Evolutionary conservation across 2,888 invertebrate species (phyloP).

Genomic region (Drosophila nr. fundita): DNA sequence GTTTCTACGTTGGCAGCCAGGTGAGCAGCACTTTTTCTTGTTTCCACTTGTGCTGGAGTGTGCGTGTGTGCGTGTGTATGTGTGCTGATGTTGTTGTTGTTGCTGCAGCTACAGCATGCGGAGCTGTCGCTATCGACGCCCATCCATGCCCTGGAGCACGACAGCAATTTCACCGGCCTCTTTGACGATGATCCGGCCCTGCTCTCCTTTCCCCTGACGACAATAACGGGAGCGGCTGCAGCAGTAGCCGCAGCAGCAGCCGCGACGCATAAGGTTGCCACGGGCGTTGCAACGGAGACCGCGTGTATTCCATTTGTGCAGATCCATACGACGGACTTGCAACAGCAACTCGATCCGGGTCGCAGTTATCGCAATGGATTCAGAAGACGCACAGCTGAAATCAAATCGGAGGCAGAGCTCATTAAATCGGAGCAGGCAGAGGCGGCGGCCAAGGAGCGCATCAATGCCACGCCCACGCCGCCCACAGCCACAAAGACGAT

Average conservation of each 20-base stretch:
- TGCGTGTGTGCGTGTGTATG: neutral
- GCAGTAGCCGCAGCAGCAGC: conserved; percentile 7
- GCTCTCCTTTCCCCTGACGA: conserved; percentile 26
- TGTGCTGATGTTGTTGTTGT: conserved; percentile 34
- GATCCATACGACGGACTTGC: conserved; percentile 83
- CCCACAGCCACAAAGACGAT: conserved; percentile 53
- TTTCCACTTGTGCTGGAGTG: conserved; percentile 1
- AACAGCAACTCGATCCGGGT: conserved; percentile 71
- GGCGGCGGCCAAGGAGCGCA: conserved; percentile 75
- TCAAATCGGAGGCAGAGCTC: conserved; percentile 84
- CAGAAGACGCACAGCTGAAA: conserved; percentile 77
- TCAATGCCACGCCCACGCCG: conserved; percentile 80
- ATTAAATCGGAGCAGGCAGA: conserved; percentile 83
- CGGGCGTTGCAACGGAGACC: conserved; percentile 7
- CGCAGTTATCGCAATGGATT: conserved; percentile 81
- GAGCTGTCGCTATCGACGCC: conserved; percentile 71
- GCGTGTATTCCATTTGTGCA: conserved; percentile 82
- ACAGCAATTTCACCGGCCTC: conserved; percentile 54
- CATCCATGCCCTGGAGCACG: conserved; percentile 66
- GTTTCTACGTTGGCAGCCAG: conserved; percentile 76
- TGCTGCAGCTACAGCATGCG: conserved; percentile 43
- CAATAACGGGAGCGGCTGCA: conserved; percentile 7
- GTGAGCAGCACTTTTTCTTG: conserved; percentile 54
- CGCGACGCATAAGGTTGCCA: conserved; percentile 22
- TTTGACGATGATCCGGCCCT: conserved; percentile 68